Evolutionary conservation across 2,113 vertebrate species (phyloP).

Genomic region (Nettapus auritus): DNA sequence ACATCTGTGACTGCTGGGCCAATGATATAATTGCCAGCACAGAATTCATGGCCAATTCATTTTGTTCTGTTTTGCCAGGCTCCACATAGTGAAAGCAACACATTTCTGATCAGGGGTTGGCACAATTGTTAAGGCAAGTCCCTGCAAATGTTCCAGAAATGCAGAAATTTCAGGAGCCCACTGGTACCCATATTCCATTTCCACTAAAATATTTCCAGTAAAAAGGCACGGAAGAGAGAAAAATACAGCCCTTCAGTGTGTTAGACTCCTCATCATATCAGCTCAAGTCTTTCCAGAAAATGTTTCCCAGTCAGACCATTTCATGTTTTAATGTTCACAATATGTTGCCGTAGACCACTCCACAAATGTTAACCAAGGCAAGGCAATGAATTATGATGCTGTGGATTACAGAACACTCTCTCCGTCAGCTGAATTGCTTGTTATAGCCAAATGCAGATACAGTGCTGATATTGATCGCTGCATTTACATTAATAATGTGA

Average conservation of each 20-base stretch:
- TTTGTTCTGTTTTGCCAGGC: neutral
- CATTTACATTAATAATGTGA: neutral
- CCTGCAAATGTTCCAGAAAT: rapidly evolving
- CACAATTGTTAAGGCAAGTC: neutral
- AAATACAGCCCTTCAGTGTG: neutral
- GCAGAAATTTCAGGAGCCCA: neutral
- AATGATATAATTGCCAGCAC: neutral
- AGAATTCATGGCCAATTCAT: neutral
- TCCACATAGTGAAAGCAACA: neutral
- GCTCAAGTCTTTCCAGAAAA: neutral
- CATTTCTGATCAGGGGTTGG: neutral
- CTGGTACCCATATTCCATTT: neutral
- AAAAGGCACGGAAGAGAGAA: neutral
- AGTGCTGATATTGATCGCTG: neutral
- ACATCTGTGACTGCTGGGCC: conserved; percentile 4
- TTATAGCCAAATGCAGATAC: neutral
- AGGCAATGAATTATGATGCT: neutral
- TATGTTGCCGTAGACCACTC: neutral
- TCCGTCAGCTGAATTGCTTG: neutral
- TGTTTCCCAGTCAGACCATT: neutral
- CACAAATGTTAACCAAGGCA: neutral
- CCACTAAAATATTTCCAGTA: neutral
- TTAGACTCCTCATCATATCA: rapidly evolving
- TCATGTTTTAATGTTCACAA: neutral
- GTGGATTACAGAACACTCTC: neutral